A percentile compares a stretch with the other conserved stretches of the same genome.
These are phyloP conservation scores for Lochmaea capreae DNA, from an alignment of 2,888 invertebrate genomes.

Conservation along the genomic window DNA sequence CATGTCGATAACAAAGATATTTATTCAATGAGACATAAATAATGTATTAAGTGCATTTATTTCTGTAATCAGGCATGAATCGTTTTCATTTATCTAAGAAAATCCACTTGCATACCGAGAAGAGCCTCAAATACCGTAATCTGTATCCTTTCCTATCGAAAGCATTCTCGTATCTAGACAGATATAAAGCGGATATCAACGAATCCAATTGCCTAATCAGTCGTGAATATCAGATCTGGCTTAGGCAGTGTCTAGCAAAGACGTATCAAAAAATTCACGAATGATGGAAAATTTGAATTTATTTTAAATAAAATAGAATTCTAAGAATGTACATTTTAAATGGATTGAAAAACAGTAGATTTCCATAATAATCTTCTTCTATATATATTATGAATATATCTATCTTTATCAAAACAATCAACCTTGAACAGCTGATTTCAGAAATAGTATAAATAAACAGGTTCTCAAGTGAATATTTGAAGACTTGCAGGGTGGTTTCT, in stretches of 20 bases:
- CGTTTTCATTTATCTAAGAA: constrained; percentile 3
- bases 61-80: not conserved
- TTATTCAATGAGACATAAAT: too few relatives aligned
- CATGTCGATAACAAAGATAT: too few relatives aligned
- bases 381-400: too few relatives aligned
- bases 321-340: too few relatives aligned
- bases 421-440: too few relatives aligned
- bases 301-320: not conserved
- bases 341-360: too few relatives aligned
- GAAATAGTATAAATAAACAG: too few relatives aligned
- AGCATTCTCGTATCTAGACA: constrained; percentile 30
- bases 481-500: too few relatives aligned
- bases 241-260: constrained; percentile 25
- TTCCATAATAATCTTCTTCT: too few relatives aligned
- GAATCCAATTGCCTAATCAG: constrained; percentile 39
- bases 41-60: not conserved
- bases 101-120: constrained; percentile 4
- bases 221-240: constrained; percentile 40
- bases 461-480: too few relatives aligned
- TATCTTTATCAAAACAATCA: too few relatives aligned
- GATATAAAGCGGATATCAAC: constrained; percentile 33
- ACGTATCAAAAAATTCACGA: not conserved
- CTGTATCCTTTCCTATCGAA: constrained; percentile 26
- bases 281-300: not conserved
- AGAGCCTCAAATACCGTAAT: constrained; percentile 27